phyloP scores from a whole-genome alignment of 2,113 vertebrate species.

The Chiloscyllium plagiosum region DNA sequence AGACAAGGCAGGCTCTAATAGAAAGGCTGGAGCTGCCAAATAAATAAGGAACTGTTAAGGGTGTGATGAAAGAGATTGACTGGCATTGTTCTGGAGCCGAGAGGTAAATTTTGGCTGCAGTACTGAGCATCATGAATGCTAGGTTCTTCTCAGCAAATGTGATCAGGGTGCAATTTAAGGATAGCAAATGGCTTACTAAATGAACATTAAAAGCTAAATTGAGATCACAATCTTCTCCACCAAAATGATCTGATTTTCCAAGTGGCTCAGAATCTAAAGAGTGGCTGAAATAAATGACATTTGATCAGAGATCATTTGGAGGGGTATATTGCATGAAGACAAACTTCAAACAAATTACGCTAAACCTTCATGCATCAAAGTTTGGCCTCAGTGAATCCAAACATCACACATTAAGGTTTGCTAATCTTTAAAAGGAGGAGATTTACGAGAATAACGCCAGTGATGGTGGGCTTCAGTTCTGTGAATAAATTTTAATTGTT shows the following conservation, averaged over 20 bases:
- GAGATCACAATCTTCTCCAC: not conserved
- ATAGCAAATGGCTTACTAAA: not conserved
- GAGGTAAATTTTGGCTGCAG: not conserved
- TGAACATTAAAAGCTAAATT: constrained; percentile 18
- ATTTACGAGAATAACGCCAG: not conserved
- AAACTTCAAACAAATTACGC: not conserved
- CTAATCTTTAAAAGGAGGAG: not conserved
- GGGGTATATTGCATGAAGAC: not conserved
- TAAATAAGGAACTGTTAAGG: not conserved
- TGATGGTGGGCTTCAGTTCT: not conserved
- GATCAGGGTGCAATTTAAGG: not conserved
- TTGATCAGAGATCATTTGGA: not conserved
- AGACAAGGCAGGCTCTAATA: not conserved
- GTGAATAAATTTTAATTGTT: not conserved
- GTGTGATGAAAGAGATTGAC: not conserved
- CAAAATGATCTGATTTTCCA: not conserved
- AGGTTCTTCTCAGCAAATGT: not conserved
- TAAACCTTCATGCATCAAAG: not conserved
- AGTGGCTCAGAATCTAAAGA: not conserved
- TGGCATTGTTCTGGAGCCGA: not conserved
- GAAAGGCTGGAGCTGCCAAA: not conserved
- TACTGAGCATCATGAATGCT: not conserved
- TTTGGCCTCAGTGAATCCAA: not conserved
- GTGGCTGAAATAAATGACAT: not conserved
- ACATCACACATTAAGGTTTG: not conserved